Conservation (phyloP, 2,113 vertebrate species). For the Bos javanicus region DNA sequence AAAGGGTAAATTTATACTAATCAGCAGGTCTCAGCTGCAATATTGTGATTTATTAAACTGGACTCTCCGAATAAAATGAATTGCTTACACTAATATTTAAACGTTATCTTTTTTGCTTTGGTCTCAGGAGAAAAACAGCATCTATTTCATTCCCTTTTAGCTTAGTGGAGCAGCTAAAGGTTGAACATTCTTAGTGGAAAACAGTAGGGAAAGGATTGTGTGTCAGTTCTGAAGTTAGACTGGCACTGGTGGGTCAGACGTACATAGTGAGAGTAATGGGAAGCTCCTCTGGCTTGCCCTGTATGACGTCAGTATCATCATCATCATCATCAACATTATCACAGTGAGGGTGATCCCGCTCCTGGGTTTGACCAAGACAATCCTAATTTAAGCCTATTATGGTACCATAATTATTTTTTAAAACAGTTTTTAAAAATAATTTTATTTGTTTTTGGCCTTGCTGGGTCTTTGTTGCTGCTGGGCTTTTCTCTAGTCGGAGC, state of each 20-base stretch:
- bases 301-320: background rate
- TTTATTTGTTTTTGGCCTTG: background rate
- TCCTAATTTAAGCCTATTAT: background rate
- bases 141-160: background rate
- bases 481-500: background rate
- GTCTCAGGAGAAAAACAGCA: background rate
- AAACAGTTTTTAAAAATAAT: background rate
- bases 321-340: background rate
- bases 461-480: background rate
- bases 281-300: background rate
- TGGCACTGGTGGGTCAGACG: background rate
- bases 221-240: background rate
- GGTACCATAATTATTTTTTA: background rate
- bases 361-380: background rate
- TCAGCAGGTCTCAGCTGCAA: background rate
- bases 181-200: background rate
- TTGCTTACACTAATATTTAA: background rate
- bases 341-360: rapidly evolving
- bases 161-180: background rate
- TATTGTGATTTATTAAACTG: background rate
- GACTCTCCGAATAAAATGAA: background rate
- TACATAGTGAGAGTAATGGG: rapidly evolving
- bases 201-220: background rate
- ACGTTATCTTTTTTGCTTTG: background rate
- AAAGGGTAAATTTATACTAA: background rate